Evolutionary conservation across 2,113 vertebrate genomes (phyloP), one percentile per base, ranked within the genome.

Genomic region (Gymnocephalus cernua): DNA sequence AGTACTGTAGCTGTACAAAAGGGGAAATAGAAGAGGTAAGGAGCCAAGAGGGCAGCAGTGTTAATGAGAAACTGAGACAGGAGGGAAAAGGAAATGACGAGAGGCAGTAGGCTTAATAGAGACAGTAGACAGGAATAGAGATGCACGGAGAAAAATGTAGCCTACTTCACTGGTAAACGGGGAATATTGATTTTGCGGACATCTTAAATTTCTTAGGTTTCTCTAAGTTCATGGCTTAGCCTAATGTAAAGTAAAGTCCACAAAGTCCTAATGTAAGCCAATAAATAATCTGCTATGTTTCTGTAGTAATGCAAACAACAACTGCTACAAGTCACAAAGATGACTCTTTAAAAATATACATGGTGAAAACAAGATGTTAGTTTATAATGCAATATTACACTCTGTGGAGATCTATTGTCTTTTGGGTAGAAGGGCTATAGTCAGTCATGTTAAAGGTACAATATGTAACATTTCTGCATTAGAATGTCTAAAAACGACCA

Each of bases 51-150:
- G 86, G 77, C 85, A 89, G 74, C 48, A 21, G 88, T 82, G 89
- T 82, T 91, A 90, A 92, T 90, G 87, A 91, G 88, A 90, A 82
- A 83, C 69, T 18, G 68, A 89, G 89, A 86, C 57, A 66, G 69
- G 65, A 84, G 77, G 73, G 87, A 88, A 80, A 91, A 88, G 86
- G 45, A 90, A 90, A 91, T 83, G 77, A 86, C 7, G 65, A 71
- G 68, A 78, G 65, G 59, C 75, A 79, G 85, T 78, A 83, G 32
- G 32, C 32, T 32, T 32, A 32, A 84, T 66, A 76, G 72, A 82
- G 81, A 89, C 61, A 61, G 74, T 25, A 77, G 59, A 72, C 61
- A 61, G 45, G 32, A 32, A 32, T 32, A 38, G 57, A 77, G 67
- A 48, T 15, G 16, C 25, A 47, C 23, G 54, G 25, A 75, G 53